Conservation (phyloP, 2,797 vertebrate genomes). For the Hemitrygon akajei region DNA sequence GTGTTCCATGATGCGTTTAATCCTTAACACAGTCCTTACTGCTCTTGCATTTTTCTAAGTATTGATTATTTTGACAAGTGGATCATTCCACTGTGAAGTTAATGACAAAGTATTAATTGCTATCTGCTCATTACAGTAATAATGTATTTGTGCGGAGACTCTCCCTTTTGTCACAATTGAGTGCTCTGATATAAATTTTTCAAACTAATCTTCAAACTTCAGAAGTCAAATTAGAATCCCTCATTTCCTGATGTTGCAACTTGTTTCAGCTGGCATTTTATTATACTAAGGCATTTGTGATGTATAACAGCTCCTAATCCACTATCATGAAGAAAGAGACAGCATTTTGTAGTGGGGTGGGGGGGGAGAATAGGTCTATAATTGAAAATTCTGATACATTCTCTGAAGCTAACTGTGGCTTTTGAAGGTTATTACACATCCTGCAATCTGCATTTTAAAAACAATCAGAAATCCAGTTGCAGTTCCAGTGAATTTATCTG, state of each 20-base stretch:
- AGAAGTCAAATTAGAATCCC: not conserved
- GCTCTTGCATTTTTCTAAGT: not conserved
- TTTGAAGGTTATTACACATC: not conserved
- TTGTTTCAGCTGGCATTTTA: not conserved
- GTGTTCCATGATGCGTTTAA: not conserved
- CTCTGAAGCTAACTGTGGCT: not conserved
- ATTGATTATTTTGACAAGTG: not conserved
- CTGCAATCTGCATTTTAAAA: not conserved
- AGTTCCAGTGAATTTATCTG: not conserved
- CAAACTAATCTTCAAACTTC: not conserved
- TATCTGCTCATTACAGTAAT: not conserved
- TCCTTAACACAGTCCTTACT: not conserved
- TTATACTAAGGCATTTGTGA: not conserved
- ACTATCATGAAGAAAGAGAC: not conserved
- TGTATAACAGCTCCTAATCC: not conserved
- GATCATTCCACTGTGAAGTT: not conserved
- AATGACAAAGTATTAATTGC: not conserved
- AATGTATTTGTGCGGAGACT: not conserved
- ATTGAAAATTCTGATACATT: not conserved
- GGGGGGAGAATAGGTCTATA: not conserved
- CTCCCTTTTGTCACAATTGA: not conserved
- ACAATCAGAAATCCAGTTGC: not conserved
- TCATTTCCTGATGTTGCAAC: not conserved
- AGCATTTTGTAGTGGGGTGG: not conserved
- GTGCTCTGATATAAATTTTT: not conserved